Evolutionary conservation across 2,113 vertebrate species (phyloP), one percentile per base, ranked within the genome.

Genomic region (Numida meleagris): DNA sequence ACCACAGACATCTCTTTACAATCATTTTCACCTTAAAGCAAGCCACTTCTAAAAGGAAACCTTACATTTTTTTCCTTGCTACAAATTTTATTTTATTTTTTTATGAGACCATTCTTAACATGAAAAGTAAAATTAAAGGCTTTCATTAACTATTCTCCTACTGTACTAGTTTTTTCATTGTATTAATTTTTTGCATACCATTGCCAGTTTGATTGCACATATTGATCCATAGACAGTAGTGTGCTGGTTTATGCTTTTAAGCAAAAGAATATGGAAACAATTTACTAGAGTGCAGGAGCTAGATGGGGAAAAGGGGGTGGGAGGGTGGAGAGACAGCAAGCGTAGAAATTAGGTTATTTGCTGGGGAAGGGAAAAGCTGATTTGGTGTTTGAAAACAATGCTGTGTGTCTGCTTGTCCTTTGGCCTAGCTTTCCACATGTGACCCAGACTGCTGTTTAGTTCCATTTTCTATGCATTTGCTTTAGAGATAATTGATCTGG

Each of bases 211-310:
- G 63, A 95, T 82, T 83, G 55, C 82, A 72, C 9, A 16, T 88
- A 95, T 94, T 94, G 91, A 92, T 92, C 73, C 46, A 34, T 31
- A 88, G 67, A 89, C 55, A 94, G 78, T 85, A 74, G 67, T n/a
- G 20, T 80, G 55, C 51, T 50, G 51, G 38, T 14, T 38, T 86
- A 86, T 89, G 85, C 75, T 95, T 95, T 96, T 86, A 95, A 93
- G 78, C 38, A 67, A 75, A 89, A 89, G 76, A 94, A 93, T 83
- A 91, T 86, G 86, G 88, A 91, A 95, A 80, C 67, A 76, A 91
- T 92, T 93, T 82, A 90, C 24, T 78, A 68, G 68, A 87, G 74
- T 95, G 53, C 27, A 87, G 85, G 46, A 88, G 50, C 82, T 87
- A 45, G n/a, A 68, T 86, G 29, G 20, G 46, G 42, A 67, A 83